Base-by-base conservation (phyloP, 2,797 vertebrate genomes). In the Synanceia verrucosa region DNA sequence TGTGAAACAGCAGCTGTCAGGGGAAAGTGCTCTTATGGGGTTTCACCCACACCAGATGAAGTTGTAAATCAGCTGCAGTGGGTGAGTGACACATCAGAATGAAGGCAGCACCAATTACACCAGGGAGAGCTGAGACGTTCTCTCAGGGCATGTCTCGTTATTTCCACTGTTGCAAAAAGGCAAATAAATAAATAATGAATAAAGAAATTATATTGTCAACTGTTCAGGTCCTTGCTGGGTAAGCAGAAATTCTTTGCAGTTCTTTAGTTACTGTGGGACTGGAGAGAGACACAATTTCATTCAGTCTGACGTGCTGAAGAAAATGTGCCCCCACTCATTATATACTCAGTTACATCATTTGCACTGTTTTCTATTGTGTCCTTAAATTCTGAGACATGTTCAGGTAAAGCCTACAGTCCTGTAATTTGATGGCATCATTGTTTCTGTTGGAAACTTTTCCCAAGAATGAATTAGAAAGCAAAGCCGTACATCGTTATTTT, bases 21-120 rank as follows among this genome's bases (percentile, higher is more conserved):
- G 37, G 28, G 57, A 61, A 73, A 77, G 63, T 64, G 61, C 73
- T 62, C 52, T 72, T 77, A 55, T 13, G 37, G 77, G 67, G 70
- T 62, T 70, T 82, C 76, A 78, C 53, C 65, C 70, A 18, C 62
- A 64, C 69, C 56, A 69, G 82, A 85, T 90, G 76, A 82, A 86
- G 84, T 75, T 89, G 83, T 90, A 85, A 89, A 89, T 86, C 74
- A 66, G 63, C 73, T 78, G 76, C 83, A 69, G 78, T 50, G 66
- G 55, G 33, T 82, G 89, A 84, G 63, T 88, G 86, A 88, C 84
- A 79, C 79, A 84, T 90, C 88, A 85, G 21, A 77, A 77, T 73
- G 58, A 79, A 81, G 65, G 73, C 72, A 82, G 72, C 75, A 79
- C 83, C 88, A 90, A 88, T 88, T 91, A 89, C 84, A 82, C 80